Percentiles rank a stretch among this genome's conserved stretches.
Evolutionary conservation across 53 echinoderm and acorn worm species (phyloP).

Genomic region (Glandiceps talaboti): DNA sequence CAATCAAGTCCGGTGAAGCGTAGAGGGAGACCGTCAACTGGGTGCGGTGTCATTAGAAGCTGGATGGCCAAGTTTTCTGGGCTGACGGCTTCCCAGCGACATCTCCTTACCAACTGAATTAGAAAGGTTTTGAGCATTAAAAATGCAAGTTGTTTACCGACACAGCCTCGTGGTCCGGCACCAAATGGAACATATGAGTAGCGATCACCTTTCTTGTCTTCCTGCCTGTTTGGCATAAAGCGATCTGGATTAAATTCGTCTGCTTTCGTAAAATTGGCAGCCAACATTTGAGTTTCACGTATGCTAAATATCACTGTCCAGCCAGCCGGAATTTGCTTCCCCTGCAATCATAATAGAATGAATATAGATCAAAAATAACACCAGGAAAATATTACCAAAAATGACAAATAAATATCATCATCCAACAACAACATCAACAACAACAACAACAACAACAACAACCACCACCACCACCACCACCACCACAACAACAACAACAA

Average conservation of each 20-base stretch:
- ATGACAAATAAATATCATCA: too few species aligned
- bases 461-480: too few species aligned
- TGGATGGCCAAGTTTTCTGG: conserved; percentile 41
- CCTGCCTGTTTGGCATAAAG: conserved; percentile 44
- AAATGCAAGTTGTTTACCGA: conserved; percentile 69
- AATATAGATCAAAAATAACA: too few species aligned
- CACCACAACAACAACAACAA: too few species aligned
- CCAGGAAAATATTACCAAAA: too few species aligned
- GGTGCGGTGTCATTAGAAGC: conserved; percentile 48
- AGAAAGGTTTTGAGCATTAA: conserved; percentile 52
- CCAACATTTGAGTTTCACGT: conserved; percentile 64
- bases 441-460: too few species aligned
- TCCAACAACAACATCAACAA: too few species aligned
- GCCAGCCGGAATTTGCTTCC: conserved; percentile 77
- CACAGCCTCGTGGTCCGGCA: conserved; percentile 60
- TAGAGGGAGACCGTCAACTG: conserved; percentile 63
- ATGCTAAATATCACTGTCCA: conserved; percentile 90
- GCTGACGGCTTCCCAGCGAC: conserved; percentile 47
- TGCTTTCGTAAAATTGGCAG: conserved; percentile 44
- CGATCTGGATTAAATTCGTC: conserved; percentile 79
- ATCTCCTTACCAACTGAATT: conserved; percentile 62
- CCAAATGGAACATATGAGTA: conserved; percentile 79
- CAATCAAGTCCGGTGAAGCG: conserved; percentile 25
- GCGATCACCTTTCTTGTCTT: conserved; percentile 64
- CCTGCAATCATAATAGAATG: conserved; percentile 25